phyloP scores from a whole-genome alignment of 2,888 invertebrate genomes.

The Adela reaumurella region DNA sequence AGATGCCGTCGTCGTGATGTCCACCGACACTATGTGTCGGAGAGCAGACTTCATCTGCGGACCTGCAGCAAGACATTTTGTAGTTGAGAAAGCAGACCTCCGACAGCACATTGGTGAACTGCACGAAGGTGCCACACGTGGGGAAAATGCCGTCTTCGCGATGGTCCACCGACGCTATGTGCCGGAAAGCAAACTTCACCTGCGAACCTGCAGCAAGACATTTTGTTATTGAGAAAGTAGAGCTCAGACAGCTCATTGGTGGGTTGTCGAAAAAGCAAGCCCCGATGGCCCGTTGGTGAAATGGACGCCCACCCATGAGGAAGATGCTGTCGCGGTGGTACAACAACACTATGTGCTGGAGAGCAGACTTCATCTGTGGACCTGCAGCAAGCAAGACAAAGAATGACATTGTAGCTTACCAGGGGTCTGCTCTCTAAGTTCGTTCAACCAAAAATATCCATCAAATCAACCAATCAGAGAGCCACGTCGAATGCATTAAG shows the following conservation, averaged over 20 bases:
- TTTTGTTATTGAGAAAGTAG: constrained; percentile 82
- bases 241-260: constrained; percentile 83
- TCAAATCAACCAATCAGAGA: too few species aligned
- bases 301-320: constrained; percentile 72
- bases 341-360: constrained; percentile 74
- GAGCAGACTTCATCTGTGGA: constrained; percentile 82
- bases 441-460: too few species aligned
- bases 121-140: constrained; percentile 65
- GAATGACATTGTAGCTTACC: too few species aligned
- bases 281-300: too few species aligned
- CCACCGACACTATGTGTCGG: constrained; percentile 74
- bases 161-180: constrained; percentile 74
- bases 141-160: constrained; percentile 83
- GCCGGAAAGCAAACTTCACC: constrained; percentile 82
- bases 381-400: too few species aligned
- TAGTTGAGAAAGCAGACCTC: too few species aligned
- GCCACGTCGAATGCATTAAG: too few species aligned
- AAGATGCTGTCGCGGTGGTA: constrained; percentile 84
- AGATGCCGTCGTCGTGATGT: constrained; percentile 77
- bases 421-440: too few species aligned
- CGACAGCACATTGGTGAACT: constrained; percentile 79
- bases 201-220: constrained; percentile 65
- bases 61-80: constrained; percentile 61
- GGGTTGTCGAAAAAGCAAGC: constrained; percentile 65
- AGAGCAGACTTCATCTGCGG: constrained; percentile 86